phyloP scores from a whole-genome alignment of 2,113 vertebrate species.

The Eudyptes chrysolophus region DNA sequence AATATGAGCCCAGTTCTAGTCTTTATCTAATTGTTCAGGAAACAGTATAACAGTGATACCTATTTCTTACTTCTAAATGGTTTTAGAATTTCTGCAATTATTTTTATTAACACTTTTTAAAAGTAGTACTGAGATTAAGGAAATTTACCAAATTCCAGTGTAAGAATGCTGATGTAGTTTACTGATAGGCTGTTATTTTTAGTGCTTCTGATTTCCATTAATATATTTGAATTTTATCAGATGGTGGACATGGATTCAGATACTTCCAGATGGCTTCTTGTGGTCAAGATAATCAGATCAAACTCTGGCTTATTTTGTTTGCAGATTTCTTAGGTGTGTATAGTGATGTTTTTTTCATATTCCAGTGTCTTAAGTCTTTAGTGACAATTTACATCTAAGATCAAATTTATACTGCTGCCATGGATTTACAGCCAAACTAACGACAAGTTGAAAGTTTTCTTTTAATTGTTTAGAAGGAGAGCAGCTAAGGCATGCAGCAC shows the following conservation, averaged over 20 bases:
- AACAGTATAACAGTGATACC: background rate
- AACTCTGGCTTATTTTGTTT: conserved; percentile 84
- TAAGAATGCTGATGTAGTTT: background rate
- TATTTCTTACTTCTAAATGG: background rate
- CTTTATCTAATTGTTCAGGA: background rate
- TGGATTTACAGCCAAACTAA: background rate
- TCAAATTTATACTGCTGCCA: background rate
- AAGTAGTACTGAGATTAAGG: background rate
- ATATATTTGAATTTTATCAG: conserved; percentile 62
- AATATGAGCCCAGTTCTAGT: background rate
- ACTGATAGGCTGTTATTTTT: background rate
- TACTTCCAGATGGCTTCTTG: conserved; percentile 86
- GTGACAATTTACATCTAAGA: background rate
- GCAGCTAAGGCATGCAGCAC: background rate
- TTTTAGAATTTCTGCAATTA: background rate
- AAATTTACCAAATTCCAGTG: background rate
- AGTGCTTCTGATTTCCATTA: background rate
- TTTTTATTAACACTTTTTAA: background rate
- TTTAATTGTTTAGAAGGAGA: background rate
- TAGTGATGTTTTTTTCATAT: background rate
- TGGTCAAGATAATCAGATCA: conserved; percentile 87
- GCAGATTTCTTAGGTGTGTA: conserved; percentile 78
- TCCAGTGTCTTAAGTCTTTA: background rate
- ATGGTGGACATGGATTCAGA: conserved; percentile 49
- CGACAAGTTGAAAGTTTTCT: background rate